Percentiles rank a stretch among this genome's conserved stretches.
Conservation (phyloP, 1,140 invertebrate genomes). For the Heliconius himera region DNA sequence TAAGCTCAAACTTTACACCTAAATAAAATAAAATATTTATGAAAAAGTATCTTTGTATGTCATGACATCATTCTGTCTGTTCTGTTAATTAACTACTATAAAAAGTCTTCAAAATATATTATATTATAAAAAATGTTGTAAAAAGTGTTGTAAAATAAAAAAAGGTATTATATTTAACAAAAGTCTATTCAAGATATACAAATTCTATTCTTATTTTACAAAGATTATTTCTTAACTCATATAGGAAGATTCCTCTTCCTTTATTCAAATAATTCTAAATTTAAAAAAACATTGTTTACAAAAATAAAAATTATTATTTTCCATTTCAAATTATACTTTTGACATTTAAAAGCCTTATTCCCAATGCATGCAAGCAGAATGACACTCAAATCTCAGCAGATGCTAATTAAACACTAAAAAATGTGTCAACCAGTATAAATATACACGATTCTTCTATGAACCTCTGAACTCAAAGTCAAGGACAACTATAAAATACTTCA, state of each 20-base stretch:
- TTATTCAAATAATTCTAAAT: not conserved
- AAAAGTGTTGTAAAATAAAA: too few relatives aligned
- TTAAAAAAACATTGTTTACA: not conserved
- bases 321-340: not conserved
- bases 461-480: constrained; percentile 7
- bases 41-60: too few relatives aligned
- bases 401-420: constrained; percentile 6
- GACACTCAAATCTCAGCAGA: constrained; percentile 6
- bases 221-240: too few relatives aligned
- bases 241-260: not conserved
- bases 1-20: too few relatives aligned
- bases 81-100: too few relatives aligned
- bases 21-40: too few relatives aligned
- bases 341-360: not conserved
- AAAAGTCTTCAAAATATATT: too few relatives aligned
- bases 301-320: not conserved
- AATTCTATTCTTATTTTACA: too few relatives aligned
- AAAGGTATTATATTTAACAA: too few relatives aligned
- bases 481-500: not conserved
- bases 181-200: too few relatives aligned
- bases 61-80: too few relatives aligned
- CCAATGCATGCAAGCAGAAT: not conserved
- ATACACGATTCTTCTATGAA: constrained; percentile 6
- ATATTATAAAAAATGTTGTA: too few relatives aligned
- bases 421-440: constrained; percentile 7